These are phyloP conservation scores for Rafetus swinhoei DNA, from an alignment of 2,113 vertebrate species.

Conservation along the genomic window DNA sequence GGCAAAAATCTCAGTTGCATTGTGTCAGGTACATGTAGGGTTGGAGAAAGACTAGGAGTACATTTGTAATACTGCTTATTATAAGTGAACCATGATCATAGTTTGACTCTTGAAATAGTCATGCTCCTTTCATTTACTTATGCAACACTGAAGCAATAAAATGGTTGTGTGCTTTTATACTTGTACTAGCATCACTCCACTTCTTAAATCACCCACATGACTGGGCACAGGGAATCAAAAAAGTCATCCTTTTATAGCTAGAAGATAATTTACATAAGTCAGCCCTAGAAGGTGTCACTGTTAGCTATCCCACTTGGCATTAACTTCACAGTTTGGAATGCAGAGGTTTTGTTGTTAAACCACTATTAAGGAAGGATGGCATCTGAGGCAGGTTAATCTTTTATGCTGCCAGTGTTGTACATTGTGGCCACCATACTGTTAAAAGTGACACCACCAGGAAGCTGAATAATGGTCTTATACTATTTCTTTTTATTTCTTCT, in stretches of 20 bases:
- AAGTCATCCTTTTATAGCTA: background rate
- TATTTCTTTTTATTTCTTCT: background rate
- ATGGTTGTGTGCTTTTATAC: fast-evolving
- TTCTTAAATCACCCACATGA: background rate
- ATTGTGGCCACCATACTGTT: conserved; percentile 1
- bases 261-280: background rate
- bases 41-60: background rate
- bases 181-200: background rate
- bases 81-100: background rate
- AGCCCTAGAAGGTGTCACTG: conserved; percentile 4
- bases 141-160: fast-evolving
- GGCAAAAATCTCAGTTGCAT: conserved; percentile 6
- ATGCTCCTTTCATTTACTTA: background rate
- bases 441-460: conserved; percentile 13
- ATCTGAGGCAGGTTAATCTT: background rate
- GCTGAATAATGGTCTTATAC: background rate
- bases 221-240: background rate
- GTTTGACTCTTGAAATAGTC: background rate
- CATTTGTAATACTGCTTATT: background rate
- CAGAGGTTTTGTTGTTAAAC: background rate
- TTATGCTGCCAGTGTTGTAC: background rate
- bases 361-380: background rate
- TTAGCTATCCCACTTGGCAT: background rate
- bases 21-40: background rate
- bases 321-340: background rate